Evolutionary conservation across 2,888 invertebrate species (phyloP).

Genomic region (Nebria salina): DNA sequence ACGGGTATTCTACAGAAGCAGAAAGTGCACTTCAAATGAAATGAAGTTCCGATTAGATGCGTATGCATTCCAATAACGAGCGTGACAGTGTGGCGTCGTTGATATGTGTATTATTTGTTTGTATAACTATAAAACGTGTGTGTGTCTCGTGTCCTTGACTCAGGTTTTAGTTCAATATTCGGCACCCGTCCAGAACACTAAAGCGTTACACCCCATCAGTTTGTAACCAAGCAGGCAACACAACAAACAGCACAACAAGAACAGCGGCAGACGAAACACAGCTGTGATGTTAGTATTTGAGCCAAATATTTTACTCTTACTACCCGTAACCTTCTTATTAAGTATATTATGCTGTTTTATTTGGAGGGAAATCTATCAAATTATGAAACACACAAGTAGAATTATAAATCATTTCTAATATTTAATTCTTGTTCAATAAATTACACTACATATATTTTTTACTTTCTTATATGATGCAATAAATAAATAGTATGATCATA

Average conservation of each 20-base stretch:
- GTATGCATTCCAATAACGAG: background rate
- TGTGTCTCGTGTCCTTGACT: background rate
- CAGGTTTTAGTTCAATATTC: conserved; percentile 1
- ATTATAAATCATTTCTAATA: too few relatives aligned
- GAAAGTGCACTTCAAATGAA: background rate
- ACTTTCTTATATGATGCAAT: too few relatives aligned
- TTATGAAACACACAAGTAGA: too few relatives aligned
- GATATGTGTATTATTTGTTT: background rate
- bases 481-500: too few relatives aligned
- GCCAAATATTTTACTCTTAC: background rate
- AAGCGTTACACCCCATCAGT: background rate
- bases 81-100: background rate
- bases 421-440: too few relatives aligned
- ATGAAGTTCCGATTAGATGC: background rate
- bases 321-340: background rate
- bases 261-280: too few relatives aligned
- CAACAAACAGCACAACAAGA: background rate
- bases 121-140: background rate
- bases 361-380: too few relatives aligned
- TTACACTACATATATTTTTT: too few relatives aligned
- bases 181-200: background rate
- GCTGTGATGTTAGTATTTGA: background rate
- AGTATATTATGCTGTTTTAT: background rate
- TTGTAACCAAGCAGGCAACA: background rate
- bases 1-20: too few relatives aligned